Base-by-base conservation (phyloP, 2,797 vertebrate species). In the Meda fulgida region DNA sequence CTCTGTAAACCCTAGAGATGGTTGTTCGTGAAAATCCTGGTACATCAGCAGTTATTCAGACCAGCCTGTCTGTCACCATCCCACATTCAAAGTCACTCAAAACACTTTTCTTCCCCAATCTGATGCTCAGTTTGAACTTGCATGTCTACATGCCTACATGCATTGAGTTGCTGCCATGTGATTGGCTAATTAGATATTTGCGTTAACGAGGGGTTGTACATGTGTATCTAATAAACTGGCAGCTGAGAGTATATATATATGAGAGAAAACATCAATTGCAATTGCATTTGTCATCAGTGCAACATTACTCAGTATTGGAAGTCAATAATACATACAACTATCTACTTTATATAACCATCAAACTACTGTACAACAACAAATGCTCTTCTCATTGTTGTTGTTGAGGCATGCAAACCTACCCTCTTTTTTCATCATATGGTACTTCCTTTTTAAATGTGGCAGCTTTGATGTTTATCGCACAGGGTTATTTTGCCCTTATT, bases 401-500 rank as follows among this genome's bases (percentile, higher is more conserved):
- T 67, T 26, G 69, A 60, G 65, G 46, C 38, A 83, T 63, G 82
- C 63, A 63, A 79, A 65, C 14, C 51, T 85, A 34, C 84, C 84
- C 80, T 70, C 72, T 38, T 69, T 23, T 82, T 76, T 83, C 36
- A 81, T 67, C 63, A 34, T 78, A 18, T 78, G 38, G 69, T 73
- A 55, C 80, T 84, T 87, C 26, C 83, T 72, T 76, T 85, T 43
- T 65, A 81, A 89, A 89, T 83, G 81, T 51, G 87, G 75, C 34
- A 71, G 78, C 85, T 90, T 81, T 63, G 36, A 85, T 81, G 79
- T 75, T 82, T 84, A 80, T 89, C 85, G 84, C 23, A 78, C 66
- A 66, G 73, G 88, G 89, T 90, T 92, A 86, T 88, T 91, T 85
- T 67, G 34, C 88, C 88, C 86, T 92, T 91, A 92, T 93, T 92